Conservation (phyloP, 2,113 vertebrate genomes). For the Saccopteryx bilineata region DNA sequence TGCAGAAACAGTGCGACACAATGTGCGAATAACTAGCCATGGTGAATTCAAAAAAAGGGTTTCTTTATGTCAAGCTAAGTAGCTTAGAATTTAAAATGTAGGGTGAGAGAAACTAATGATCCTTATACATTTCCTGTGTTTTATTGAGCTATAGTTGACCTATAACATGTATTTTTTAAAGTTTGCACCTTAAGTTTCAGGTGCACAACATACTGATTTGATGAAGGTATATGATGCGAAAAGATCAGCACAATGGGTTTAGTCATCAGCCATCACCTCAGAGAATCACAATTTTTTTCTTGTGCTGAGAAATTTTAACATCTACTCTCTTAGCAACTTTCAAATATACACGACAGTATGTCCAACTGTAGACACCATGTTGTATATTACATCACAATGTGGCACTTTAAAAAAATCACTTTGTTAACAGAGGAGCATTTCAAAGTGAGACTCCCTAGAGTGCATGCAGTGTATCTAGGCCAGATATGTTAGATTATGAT, state of each 20-base stretch:
- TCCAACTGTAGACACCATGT: neutral
- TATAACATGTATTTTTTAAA: neutral
- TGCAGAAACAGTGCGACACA: neutral
- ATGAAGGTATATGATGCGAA: neutral
- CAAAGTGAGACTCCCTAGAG: neutral
- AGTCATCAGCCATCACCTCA: neutral
- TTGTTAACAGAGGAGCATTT: neutral
- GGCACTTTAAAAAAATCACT: neutral
- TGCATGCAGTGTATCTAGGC: rapidly evolving
- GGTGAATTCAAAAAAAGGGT: neutral
- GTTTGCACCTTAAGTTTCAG: neutral
- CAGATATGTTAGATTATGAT: neutral
- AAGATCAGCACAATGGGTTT: neutral
- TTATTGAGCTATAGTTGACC: neutral
- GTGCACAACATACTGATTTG: neutral
- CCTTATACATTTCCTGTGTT: neutral
- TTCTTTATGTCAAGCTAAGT: neutral
- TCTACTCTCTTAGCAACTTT: neutral
- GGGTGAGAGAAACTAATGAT: neutral
- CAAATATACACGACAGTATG: neutral
- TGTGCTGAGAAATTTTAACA: neutral
- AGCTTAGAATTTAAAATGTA: neutral
- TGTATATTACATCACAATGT: neutral
- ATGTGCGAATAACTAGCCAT: neutral
- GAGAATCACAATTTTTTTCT: neutral